Evolutionary conservation across 2,888 invertebrate genomes (phyloP).

Genomic region (Saturnia japonica): DNA sequence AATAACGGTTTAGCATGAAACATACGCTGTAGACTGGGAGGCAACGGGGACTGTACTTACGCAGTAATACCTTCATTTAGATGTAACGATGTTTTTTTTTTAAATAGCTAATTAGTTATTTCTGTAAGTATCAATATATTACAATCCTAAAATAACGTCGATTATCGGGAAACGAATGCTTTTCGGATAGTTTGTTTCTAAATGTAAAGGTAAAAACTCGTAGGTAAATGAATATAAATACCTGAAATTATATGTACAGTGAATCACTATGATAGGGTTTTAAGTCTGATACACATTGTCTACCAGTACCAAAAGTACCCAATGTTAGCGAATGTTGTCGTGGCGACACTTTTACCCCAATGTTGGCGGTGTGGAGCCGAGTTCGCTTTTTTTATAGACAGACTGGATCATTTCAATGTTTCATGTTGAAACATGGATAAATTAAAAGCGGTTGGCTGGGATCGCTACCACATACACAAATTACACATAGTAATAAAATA

Average conservation of each 20-base stretch:
- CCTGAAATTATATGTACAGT: background rate
- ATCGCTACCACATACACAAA: too few species aligned
- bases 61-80: constrained; percentile 44
- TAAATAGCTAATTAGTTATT: background rate
- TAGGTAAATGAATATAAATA: background rate
- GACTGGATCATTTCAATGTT: too few species aligned
- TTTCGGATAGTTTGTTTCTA: background rate
- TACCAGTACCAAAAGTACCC: background rate
- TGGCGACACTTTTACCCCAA: too few species aligned
- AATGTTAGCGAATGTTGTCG: too few species aligned
- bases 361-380: too few species aligned
- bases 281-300: background rate
- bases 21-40: constrained; percentile 39
- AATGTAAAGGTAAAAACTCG: background rate
- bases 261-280: background rate
- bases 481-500: too few species aligned
- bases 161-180: background rate
- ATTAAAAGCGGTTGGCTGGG: too few species aligned
- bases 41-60: constrained; percentile 44
- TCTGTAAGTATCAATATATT: background rate
- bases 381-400: too few species aligned
- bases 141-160: background rate
- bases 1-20: constrained; percentile 54
- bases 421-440: too few species aligned
- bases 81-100: constrained; percentile 25